phyloP scores from a whole-genome alignment of 35 echinoderm and acorn worm genomes.

The Anneissia japonica region DNA sequence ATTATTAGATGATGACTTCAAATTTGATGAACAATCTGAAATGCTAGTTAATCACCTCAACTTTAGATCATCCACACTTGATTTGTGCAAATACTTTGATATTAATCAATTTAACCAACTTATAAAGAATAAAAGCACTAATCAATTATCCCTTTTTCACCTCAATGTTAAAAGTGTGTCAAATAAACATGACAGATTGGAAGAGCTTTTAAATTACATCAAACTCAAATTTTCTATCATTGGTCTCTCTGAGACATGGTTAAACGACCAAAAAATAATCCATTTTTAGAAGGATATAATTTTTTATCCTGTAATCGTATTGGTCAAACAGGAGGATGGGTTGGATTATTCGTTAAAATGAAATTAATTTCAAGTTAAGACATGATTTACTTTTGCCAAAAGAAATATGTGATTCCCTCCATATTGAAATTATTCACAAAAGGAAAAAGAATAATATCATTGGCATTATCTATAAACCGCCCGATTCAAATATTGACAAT shows the following conservation, averaged over 20 bases:
- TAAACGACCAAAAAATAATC: neutral
- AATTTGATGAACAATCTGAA: neutral
- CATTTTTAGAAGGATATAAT: neutral
- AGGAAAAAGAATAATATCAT: neutral
- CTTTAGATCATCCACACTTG: neutral
- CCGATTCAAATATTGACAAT: neutral
- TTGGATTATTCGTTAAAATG: neutral
- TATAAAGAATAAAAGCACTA: neutral
- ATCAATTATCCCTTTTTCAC: neutral
- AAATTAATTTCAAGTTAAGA: neutral
- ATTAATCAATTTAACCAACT: neutral
- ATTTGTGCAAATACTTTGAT: neutral
- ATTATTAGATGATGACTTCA: neutral
- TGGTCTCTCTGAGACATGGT: neutral
- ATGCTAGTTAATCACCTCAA: neutral
- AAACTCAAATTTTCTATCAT: neutral
- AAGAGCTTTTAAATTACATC: neutral
- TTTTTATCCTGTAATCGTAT: neutral
- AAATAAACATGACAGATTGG: neutral
- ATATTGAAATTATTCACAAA: neutral
- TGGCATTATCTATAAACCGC: neutral
- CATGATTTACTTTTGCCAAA: neutral
- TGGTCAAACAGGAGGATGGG: neutral
- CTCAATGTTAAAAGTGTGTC: neutral
- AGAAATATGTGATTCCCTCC: neutral